Conservation (phyloP, 2,888 invertebrate genomes). For the Anodontia alba region DNA sequence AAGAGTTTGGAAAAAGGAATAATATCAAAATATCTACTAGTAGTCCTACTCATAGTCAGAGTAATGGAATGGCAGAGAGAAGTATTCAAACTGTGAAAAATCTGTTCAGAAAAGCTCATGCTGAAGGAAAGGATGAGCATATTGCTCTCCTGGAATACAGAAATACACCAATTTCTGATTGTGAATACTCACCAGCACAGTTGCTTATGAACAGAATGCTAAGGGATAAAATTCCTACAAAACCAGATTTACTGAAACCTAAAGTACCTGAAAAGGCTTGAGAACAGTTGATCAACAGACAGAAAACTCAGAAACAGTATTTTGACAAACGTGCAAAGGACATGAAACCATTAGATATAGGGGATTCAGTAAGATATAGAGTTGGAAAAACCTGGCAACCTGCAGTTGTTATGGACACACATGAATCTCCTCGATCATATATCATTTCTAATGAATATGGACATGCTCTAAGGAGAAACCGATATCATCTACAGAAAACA, state of each 20-base stretch:
- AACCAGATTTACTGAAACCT: not conserved
- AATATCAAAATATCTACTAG: slow-evolving; percentile 1
- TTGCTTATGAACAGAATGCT: slow-evolving; percentile 42
- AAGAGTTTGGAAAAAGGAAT: slow-evolving; percentile 6
- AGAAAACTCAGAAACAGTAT: slow-evolving; percentile 16
- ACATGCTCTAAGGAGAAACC: no score
- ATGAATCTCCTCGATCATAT: no score
- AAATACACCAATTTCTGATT: slow-evolving; percentile 50
- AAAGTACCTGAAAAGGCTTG: not conserved
- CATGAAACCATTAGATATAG: not conserved
- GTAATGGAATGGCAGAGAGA: slow-evolving; percentile 51
- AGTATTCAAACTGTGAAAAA: slow-evolving; percentile 44
- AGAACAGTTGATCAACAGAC: not conserved
- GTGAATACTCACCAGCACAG: slow-evolving; percentile 42
- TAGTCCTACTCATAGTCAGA: slow-evolving; percentile 39
- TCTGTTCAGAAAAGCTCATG: slow-evolving; percentile 46
- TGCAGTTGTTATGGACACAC: slow-evolving; percentile 11
- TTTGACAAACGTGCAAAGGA: slow-evolving; percentile 22
- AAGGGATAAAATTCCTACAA: slow-evolving; percentile 41
- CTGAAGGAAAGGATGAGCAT: slow-evolving; percentile 40
- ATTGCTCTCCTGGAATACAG: slow-evolving; percentile 55
- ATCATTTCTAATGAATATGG: no score
- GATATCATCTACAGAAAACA: not conserved
- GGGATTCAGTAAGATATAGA: not conserved
- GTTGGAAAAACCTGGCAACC: slow-evolving; percentile 21